Evolutionary conservation across 2,797 vertebrate species (phyloP).

Genomic region (Borostomias antarcticus): DNA sequence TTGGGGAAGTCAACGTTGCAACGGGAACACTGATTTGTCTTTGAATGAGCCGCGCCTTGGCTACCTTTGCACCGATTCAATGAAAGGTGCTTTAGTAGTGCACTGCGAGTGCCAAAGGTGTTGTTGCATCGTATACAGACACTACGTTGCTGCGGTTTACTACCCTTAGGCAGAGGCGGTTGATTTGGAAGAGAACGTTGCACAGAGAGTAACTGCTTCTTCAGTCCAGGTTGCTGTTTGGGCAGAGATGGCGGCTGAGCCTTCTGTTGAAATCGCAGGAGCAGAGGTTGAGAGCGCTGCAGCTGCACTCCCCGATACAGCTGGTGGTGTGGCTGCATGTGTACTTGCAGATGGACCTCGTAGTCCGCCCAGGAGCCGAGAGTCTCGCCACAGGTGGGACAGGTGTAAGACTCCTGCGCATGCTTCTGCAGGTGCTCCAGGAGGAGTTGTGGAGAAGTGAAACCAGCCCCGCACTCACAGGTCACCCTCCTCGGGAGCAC

Average conservation of each 20-base stretch:
- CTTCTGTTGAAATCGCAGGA: constrained; percentile 63
- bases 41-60: constrained; percentile 44
- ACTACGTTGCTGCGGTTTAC: constrained; percentile 39
- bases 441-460: constrained; percentile 77
- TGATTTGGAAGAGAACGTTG: constrained; percentile 29
- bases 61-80: constrained; percentile 72
- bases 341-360: constrained; percentile 78
- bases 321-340: constrained; percentile 69
- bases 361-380: constrained; percentile 80
- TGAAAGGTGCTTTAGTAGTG: constrained; percentile 73
- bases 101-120: constrained; percentile 70
- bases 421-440: constrained; percentile 81
- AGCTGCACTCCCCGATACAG: constrained; percentile 58
- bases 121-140: constrained; percentile 71
- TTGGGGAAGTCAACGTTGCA: constrained; percentile 74
- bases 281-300: constrained; percentile 58
- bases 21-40: constrained; percentile 65
- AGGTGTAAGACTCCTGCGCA: constrained; percentile 79
- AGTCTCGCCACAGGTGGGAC: constrained; percentile 79
- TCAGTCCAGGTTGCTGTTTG: constrained; percentile 5
- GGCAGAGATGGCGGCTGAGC: constrained; percentile 19
- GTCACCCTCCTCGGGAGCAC: constrained; percentile 81
- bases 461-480: constrained; percentile 78
- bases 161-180: constrained; percentile 31
- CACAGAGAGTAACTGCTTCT: constrained; percentile 12